Evolutionary conservation across 30 jellyfish, hydroid and myxozoan species (phyloP), one percentile per base, ranked within the genome.

Genomic region (Hydractinia symbiolongicarpus): DNA sequence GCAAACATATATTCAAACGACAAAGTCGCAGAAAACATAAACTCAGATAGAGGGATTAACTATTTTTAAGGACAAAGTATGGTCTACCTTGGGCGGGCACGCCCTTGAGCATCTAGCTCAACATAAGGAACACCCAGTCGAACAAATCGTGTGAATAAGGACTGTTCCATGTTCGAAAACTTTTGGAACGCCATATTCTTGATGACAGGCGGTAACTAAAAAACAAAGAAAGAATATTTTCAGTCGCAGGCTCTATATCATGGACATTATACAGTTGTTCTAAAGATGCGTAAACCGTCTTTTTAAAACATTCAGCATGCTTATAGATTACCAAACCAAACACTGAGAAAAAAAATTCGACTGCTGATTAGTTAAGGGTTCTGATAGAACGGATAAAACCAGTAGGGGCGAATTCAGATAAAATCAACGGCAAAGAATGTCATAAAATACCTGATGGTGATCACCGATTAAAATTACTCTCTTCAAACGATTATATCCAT

Each of bases 121-220:
- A 94, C 95, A 73, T 88, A 94, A 4, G 96, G 96, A 21, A 94
- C 99, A 50, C 99, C 99, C 40, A 94, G 97, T 20, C 99, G 70
- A 51, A 94, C 95, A 64, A 94, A 94, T 66, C 99, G 83, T 53
- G 96, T 82, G 72, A 94, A 94, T 61, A 94, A 61, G 5, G 99
- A 94, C 79, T 94, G 99, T 71, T 94, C 99, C 96, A 94, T 94
- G 81, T 94, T 94, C 4, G 97, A 94, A 83, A 88, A 94, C 88
- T 94, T 88, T 78, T 88, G 96, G 68, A 94, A 88, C n/a, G 99
- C 97, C 97, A 94, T 88, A 80, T 88, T 94, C 80, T 88, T 94
- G 67, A 94, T 94, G 50, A 94, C 97, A 0, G 99, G 99, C 15
- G 99, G 99, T 11, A 94, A 95, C 97, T 91, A 64, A 14, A 77